Conservation (phyloP, 2,888 invertebrate genomes). For the Oegoconia quadripuncta region DNA sequence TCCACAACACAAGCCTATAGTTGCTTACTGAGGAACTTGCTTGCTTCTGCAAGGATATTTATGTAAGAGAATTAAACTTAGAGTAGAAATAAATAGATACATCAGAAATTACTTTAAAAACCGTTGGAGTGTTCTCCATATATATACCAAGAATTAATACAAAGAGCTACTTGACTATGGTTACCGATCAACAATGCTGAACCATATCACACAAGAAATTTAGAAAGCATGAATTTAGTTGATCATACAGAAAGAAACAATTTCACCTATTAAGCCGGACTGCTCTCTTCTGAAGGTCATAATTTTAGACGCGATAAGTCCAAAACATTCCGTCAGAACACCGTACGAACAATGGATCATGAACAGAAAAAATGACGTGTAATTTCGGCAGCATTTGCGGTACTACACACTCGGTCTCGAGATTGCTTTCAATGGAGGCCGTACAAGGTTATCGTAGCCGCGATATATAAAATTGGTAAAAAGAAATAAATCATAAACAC, state of each 20-base stretch:
- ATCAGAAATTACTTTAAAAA: too few species aligned
- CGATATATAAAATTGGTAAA: conserved; percentile 33
- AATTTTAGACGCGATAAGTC: conserved; percentile 54
- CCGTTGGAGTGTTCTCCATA: too few species aligned
- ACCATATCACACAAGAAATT: conserved; percentile 10
- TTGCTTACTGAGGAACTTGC: too few species aligned
- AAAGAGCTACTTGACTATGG: too few species aligned
- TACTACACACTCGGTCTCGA: conserved; percentile 25
- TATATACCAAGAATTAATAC: too few species aligned
- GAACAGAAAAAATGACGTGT: conserved; percentile 49
- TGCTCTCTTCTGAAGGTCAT: conserved; percentile 41
- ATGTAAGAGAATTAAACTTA: too few species aligned
- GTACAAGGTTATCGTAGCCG: conserved; percentile 22
- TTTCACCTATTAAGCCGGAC: conserved; percentile 48
- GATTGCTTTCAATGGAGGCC: conserved; percentile 33
- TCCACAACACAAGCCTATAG: too few species aligned
- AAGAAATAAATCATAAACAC: conserved; percentile 33
- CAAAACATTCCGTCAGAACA: conserved; percentile 37
- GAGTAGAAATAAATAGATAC: too few species aligned
- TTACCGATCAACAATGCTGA: too few species aligned
- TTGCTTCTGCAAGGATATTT: too few species aligned
- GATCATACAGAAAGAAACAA: conserved; percentile 33
- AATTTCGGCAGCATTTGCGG: conserved; percentile 38
- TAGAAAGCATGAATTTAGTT: conserved; percentile 41
- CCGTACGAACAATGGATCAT: conserved; percentile 49